Percentiles rank a stretch among this genome's conserved stretches.
Evolutionary conservation across 2,797 vertebrate species (phyloP).

Genomic region (Neopelma chrysocephalum): DNA sequence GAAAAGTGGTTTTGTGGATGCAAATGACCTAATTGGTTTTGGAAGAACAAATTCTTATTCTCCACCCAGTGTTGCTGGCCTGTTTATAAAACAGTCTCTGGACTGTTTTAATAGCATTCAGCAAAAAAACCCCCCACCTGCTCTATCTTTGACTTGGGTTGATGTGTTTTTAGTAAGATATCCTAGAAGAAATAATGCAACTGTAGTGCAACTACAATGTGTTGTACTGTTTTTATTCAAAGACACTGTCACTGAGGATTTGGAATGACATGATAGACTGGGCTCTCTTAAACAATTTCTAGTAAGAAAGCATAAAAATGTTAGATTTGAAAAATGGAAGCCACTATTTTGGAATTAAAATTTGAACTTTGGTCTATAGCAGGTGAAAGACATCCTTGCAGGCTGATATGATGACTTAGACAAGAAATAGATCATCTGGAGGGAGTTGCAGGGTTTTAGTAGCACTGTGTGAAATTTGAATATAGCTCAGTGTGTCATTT

Average conservation of each 20-base stretch:
- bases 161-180: neutral
- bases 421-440: neutral
- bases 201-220: neutral
- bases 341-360: neutral
- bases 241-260: neutral
- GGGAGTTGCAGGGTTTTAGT: neutral
- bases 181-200: neutral
- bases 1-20: neutral
- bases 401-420: neutral
- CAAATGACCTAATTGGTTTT: neutral
- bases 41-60: neutral
- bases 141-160: neutral
- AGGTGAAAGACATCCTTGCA: neutral
- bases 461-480: neutral
- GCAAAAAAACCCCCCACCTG: neutral
- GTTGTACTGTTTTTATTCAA: neutral
- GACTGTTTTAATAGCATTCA: neutral
- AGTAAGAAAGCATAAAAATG: neutral
- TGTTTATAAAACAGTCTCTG: neutral
- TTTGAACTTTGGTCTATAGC: neutral
- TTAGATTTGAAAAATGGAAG: neutral
- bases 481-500: neutral
- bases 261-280: neutral
- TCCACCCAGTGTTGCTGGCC: fast-evolving
- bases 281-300: neutral